Conservation (phyloP, 1,140 invertebrate genomes). For the Zaprionus capensis region DNA sequence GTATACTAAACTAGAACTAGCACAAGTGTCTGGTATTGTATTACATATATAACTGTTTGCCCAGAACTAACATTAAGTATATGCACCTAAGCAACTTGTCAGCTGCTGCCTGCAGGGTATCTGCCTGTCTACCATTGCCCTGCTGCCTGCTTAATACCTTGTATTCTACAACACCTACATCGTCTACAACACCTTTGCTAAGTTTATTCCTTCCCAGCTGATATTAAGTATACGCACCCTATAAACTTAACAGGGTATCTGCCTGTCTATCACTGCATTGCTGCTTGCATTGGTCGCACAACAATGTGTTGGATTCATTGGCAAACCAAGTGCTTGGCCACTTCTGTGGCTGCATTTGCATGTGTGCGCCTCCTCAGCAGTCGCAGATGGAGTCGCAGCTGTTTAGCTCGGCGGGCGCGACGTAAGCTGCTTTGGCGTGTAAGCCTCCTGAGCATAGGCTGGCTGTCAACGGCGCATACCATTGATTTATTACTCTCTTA, state of each 20-base stretch:
- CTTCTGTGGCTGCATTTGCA: slow-evolving; percentile 41
- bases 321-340: slow-evolving; percentile 22
- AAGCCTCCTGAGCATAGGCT: slow-evolving; percentile 50
- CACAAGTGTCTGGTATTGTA: too few species aligned
- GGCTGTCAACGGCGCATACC: slow-evolving; percentile 61
- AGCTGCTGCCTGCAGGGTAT: too few species aligned
- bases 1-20: not conserved
- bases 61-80: not conserved
- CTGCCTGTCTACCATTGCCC: too few species aligned
- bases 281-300: not conserved
- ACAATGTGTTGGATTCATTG: slow-evolving; percentile 27
- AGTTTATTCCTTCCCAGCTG: too few species aligned
- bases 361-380: slow-evolving; percentile 6
- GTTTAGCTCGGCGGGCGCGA: not conserved
- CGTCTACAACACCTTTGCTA: too few species aligned
- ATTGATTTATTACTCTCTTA: slow-evolving; percentile 61
- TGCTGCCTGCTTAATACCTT: too few species aligned
- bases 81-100: not conserved
- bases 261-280: not conserved
- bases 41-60: not conserved
- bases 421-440: slow-evolving; percentile 33
- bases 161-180: too few species aligned
- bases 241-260: not conserved
- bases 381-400: not conserved
- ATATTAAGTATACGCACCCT: not conserved